Base-by-base conservation (phyloP, 2,797 vertebrate species). In the Tokudaia tokunoshimensis region DNA sequence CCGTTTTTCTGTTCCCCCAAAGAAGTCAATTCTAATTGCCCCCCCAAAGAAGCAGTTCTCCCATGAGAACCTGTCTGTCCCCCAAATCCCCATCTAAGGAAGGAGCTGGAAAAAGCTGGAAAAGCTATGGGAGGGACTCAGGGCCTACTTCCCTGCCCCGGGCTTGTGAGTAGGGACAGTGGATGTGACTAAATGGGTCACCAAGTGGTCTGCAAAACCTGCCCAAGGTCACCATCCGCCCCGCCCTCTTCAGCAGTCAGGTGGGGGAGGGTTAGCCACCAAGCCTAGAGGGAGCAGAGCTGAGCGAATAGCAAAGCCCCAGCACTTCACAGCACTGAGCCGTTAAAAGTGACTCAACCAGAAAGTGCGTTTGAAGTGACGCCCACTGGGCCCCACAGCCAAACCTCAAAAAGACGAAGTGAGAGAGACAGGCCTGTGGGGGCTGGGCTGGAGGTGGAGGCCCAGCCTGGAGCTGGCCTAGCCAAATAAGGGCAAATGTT, bases 321-420 rank as follows among this genome's bases (percentile, higher is more conserved):
- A 85, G 94, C 92, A 93, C 96, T 87, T 95, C 96, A 90, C 1
- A 29, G 93, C 91, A 22, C n/a, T 87, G 59, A 65, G 89, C 98
- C 98, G 98, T 99, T 98, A 96, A 8, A 89, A 94, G 95, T 98
- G 98, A 98, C 98, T 99, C 98, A 99, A 98, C 98, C 96, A 98
- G 98, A 99, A 98, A 98, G 98, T 98, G 97, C 63, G 12, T 97
- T 97, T 95, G 97, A 78, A 95, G 96, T 0, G 96, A 97, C 92
- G 96, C 98, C 98, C 8, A 92, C 91, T 91, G 97, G 98, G 97
- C 97, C 94, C 20, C 78, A 1, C 83, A 97, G 97, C 95, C 97
- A 98, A 99, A 99, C 98, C 98, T 98, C 98, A 98, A 97, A 98
- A 98, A 98, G 98, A 86, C 14, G 97, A 98, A 98, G 98, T 98